phyloP scores from a whole-genome alignment of 2,113 vertebrate genomes.

The Strix aluco region DNA sequence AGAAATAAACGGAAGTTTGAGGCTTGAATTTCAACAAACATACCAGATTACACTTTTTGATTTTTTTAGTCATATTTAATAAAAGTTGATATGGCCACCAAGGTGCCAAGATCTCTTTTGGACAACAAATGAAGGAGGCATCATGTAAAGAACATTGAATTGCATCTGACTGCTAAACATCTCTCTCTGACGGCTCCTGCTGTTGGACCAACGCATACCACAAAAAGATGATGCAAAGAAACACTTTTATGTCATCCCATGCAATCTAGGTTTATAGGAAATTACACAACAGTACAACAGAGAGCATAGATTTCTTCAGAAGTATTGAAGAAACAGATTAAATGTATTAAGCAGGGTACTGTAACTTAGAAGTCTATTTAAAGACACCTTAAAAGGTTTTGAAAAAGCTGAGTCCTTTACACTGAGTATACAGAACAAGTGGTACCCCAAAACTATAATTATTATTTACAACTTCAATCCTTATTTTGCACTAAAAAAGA shows the following conservation, averaged over 20 bases:
- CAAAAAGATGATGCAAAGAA: not conserved
- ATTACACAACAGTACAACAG: not conserved
- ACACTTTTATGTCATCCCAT: not conserved
- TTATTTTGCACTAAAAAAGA: not conserved
- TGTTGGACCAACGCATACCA: not conserved
- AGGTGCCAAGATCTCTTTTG: not conserved
- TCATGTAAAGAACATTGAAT: not conserved
- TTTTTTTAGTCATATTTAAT: not conserved
- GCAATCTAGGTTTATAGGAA: not conserved
- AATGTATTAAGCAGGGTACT: not conserved
- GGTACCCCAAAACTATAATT: not conserved
- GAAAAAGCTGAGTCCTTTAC: not conserved
- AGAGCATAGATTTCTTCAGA: not conserved
- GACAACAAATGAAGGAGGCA: not conserved
- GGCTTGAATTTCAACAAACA: not conserved
- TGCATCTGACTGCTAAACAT: not conserved
- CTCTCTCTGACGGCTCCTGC: not conserved
- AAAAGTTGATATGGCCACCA: not conserved
- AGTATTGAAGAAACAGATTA: not conserved
- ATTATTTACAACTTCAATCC: not conserved
- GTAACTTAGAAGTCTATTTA: not conserved
- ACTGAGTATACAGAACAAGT: not conserved
- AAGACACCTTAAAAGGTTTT: not conserved
- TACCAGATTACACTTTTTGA: not conserved
- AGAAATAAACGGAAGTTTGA: not conserved